Base-by-base conservation (phyloP, 2,888 invertebrate genomes). In the Caenorhabditis parvicauda region DNA sequence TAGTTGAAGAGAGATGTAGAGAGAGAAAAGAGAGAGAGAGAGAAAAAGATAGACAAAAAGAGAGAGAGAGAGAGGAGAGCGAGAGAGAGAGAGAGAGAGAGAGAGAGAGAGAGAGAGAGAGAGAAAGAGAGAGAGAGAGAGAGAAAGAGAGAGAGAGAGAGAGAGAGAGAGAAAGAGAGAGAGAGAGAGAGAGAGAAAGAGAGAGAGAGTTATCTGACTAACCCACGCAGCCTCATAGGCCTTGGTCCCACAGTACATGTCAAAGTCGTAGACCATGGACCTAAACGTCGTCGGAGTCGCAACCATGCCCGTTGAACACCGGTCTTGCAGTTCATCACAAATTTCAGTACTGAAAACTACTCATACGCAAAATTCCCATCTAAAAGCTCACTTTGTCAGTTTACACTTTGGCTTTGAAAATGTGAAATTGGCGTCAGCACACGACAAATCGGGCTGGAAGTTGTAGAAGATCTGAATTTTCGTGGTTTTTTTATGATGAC, bases 221-320 rank as follows among this genome's bases (percentile, higher is more conserved):
- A n/a, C 70, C 64, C 59, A 56, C 2, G 70, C 67, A 19, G 67
- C 65, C 49, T 70, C 57, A 28, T 70, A 70, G 0, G 67, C 65
- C 2, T 45, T 43, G 0, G 41, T 32, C 2, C 60, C 62, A 39
- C 70, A 70, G 19, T 48, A 59, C 54, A 70, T 60, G 28, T 59
- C 32, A 24, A 70, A 70, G 29, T 70, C 70, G 24, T 67, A 50
- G 14, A 65, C 58, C 59, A 66, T 66, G 17, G 70, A 70, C 17
- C 56, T 60, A 25, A 67, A 70, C 9, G 62, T 58, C 2, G 57
- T 51, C 6, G 43, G 44, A 22, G 46, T 53, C 2, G 55, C 35
- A 21, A 38, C 44, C 9, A 48, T 28, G n/a, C n/a, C n/a, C 7
- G 44, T 38, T 1, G 62, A 47, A 42, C 62, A 62, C 41, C 58